Percentiles rank a stretch among this genome's conserved stretches.
These are phyloP conservation scores for Polypterus senegalus DNA, from an alignment of 2,113 vertebrate species.

Conservation along the genomic window DNA sequence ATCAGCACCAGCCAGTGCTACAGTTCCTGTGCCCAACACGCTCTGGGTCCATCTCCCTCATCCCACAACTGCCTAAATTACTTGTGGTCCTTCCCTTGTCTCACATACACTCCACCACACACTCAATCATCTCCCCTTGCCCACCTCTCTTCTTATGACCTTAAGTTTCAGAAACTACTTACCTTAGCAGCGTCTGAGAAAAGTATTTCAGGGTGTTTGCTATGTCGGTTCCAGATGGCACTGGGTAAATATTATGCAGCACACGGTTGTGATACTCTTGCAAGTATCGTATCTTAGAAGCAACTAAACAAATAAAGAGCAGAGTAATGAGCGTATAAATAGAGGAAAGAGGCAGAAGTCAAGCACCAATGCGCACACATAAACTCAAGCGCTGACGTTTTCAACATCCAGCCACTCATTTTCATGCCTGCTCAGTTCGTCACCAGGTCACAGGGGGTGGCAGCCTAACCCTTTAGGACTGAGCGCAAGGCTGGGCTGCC, in stretches of 20 bases:
- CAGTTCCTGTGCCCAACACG: too few relatives aligned
- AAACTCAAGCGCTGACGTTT: conserved; percentile 32
- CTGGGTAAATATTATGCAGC: conserved; percentile 97
- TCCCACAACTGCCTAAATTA: too few relatives aligned
- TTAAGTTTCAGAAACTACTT: conserved; percentile 52
- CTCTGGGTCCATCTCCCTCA: too few relatives aligned
- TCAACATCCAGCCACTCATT: conserved; percentile 36
- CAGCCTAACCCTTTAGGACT: not conserved
- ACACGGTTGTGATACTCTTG: conserved; percentile 98
- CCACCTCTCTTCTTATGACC: too few relatives aligned
- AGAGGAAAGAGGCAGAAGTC: conserved; percentile 29
- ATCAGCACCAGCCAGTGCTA: too few relatives aligned
- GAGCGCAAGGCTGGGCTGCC: conserved; percentile 21
- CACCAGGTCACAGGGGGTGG: conserved; percentile 21
- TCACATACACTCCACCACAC: too few relatives aligned
- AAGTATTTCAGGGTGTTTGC: conserved; percentile 99
- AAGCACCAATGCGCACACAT: conserved; percentile 31
- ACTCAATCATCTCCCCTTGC: too few relatives aligned
- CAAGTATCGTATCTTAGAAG: conserved; percentile 98
- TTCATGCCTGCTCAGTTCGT: conserved; percentile 33
- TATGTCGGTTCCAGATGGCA: conserved; percentile 98
- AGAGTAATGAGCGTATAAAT: conserved; percentile 46
- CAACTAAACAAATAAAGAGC: conserved; percentile 82
- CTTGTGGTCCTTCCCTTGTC: too few relatives aligned
- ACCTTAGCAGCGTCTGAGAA: conserved; percentile 98